Base-by-base conservation (phyloP, 1,140 invertebrate species). In the Papilio xuthus region DNA sequence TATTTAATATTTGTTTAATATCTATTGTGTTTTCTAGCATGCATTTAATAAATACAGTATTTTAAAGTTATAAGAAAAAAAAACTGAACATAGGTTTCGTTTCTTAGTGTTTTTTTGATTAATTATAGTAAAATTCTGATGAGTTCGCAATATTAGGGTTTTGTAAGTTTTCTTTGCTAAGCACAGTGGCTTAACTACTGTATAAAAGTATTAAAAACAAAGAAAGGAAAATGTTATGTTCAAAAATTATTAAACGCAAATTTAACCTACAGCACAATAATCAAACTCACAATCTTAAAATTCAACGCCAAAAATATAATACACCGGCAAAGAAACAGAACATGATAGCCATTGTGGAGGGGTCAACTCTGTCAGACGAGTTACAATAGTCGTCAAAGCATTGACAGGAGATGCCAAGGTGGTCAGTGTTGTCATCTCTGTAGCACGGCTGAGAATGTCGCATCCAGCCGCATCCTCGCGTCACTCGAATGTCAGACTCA, bases 371-470 rank as follows among this genome's bases (percentile, higher is more conserved):
- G 6, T 90, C 85, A 0, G 80, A 80, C 15, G 83, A 82, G 81
- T 95, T 95, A 82, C 95, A 95, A 37, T 91, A 92, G 80, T 95
- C 94, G 0, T 85, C 79, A 84, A 92, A 94, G 85, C 95, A 95
- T 73, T 95, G 94, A 81, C 95, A 95, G 28, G 94, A 92, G 2
- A 85, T 93, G 67, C 95, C 95, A 18, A 93, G 85, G 80, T 95
- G 95, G 81, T 95, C 95, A 60, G 91, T 90, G 70, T 95, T 95
- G 79, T 94, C 93, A n/a, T 92, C 92, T 4, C 88, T 87, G 81
- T 95, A 95, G 84, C 95, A 95, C 0, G 83, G 82, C 74, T 85
- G 81, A 0, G 85, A 37, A 60, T 94, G 87, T 0, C 84, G 86
- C 2, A 94, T 85, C 92, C 92, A 95, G 4, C 95, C 95, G 81